Evolutionary conservation across 1,140 invertebrate species (phyloP).

Genomic region (Zaprionus africanus): DNA sequence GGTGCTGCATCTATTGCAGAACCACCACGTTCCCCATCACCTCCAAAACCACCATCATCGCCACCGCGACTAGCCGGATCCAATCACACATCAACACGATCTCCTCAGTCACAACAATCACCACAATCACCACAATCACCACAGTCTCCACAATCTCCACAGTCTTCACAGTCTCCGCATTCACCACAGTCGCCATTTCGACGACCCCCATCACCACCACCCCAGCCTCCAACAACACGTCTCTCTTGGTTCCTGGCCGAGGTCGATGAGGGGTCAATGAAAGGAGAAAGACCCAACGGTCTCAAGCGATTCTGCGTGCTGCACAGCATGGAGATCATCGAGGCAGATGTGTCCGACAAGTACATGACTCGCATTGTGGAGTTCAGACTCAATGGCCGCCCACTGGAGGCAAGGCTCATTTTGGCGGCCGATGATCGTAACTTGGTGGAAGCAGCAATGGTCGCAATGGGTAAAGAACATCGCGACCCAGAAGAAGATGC

Average conservation of each 20-base stretch:
- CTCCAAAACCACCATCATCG: neutral
- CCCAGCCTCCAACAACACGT: constrained; percentile 46
- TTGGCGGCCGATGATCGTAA: constrained; percentile 70
- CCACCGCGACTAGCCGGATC: too few relatives aligned
- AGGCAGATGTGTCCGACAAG: constrained; percentile 63
- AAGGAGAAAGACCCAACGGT: constrained; percentile 45
- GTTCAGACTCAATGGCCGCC: constrained; percentile 59
- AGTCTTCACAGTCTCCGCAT: too few relatives aligned
- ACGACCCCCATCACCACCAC: neutral
- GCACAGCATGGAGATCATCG: constrained; percentile 73
- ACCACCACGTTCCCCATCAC: neutral
- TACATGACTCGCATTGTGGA: constrained; percentile 69
- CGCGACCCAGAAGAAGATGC: constrained; percentile 31
- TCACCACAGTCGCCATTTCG: too few relatives aligned
- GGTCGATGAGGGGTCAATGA: constrained; percentile 62
- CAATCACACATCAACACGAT: too few relatives aligned
- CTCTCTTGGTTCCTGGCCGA: constrained; percentile 79
- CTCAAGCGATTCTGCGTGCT: constrained; percentile 51
- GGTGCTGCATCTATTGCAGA: neutral
- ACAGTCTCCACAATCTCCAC: too few relatives aligned
- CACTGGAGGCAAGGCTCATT: constrained; percentile 67
- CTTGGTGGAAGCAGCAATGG: constrained; percentile 61
- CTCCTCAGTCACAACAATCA: too few relatives aligned
- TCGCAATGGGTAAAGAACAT: constrained; percentile 52
- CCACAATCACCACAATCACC: too few relatives aligned